A percentile compares a stretch with the other conserved stretches of the same genome.
phyloP scores from a whole-genome alignment of 2,888 invertebrate species.

The Drosophila cracens region DNA sequence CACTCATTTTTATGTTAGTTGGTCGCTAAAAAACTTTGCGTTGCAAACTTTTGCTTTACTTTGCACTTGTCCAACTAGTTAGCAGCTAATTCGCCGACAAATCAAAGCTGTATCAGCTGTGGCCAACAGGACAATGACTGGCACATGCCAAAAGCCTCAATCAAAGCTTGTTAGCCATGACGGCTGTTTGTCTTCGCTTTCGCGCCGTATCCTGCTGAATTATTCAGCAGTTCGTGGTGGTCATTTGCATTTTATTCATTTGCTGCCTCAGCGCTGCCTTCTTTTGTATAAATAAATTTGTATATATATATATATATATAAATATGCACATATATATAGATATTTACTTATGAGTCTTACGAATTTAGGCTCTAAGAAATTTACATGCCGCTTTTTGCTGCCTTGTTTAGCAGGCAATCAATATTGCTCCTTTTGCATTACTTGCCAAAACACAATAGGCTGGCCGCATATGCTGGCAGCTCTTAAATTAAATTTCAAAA shows the following conservation, averaged over 20 bases:
- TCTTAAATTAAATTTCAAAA: slow-evolving; percentile 38
- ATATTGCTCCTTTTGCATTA: slow-evolving; percentile 32
- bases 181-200: slow-evolving; percentile 58
- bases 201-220: slow-evolving; percentile 67
- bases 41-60: slow-evolving; percentile 10
- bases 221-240: slow-evolving; percentile 61
- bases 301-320: background rate
- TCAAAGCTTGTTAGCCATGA: slow-evolving; percentile 66
- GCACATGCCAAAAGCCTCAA: slow-evolving; percentile 70
- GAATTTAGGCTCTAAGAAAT: slow-evolving; percentile 44
- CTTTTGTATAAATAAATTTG: background rate
- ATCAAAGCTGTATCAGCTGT: slow-evolving; percentile 46
- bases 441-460: slow-evolving; percentile 14
- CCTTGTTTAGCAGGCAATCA: slow-evolving; percentile 48
- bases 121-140: slow-evolving; percentile 41
- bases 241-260: slow-evolving; percentile 61
- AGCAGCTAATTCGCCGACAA: slow-evolving; percentile 45
- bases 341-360: slow-evolving; percentile 9
- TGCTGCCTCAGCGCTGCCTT: slow-evolving; percentile 32
- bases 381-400: background rate
- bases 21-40: slow-evolving; percentile 1
- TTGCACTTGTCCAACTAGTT: slow-evolving; percentile 9
- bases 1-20: background rate
- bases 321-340: slow-evolving; percentile 2
- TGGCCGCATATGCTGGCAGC: slow-evolving; percentile 39